Conservation (phyloP, 2,113 vertebrate species). For the Pampusana beccarii region DNA sequence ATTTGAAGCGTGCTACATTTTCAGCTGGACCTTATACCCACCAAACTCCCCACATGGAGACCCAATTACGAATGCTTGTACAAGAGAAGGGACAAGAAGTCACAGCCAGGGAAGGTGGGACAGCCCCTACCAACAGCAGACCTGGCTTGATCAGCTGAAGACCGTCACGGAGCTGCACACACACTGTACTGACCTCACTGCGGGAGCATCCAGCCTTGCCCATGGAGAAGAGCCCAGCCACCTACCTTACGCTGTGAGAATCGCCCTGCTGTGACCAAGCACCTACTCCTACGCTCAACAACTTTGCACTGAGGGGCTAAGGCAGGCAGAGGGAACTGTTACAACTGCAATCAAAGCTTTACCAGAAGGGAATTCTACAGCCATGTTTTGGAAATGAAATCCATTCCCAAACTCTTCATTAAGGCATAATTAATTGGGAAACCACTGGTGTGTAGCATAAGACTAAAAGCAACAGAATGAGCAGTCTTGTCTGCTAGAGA, state of each 20-base stretch:
- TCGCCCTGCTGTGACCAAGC: background rate
- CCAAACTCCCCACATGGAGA: background rate
- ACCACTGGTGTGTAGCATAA: background rate
- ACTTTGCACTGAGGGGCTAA: background rate
- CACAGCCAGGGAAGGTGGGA: background rate
- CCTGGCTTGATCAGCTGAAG: background rate
- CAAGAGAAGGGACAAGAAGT: background rate
- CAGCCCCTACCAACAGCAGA: background rate
- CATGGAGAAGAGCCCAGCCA: background rate
- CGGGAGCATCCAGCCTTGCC: background rate
- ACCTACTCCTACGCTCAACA: background rate
- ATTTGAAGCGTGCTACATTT: background rate
- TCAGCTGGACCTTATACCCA: background rate
- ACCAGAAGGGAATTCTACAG: background rate
- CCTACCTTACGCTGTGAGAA: background rate
- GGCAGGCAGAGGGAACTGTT: background rate
- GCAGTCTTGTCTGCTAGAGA: background rate
- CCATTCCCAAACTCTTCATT: background rate
- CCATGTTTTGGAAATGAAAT: background rate
- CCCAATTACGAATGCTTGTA: background rate
- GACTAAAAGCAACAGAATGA: background rate
- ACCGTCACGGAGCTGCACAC: background rate
- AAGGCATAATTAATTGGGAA: background rate
- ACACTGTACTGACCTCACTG: background rate
- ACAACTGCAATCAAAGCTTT: background rate